Evolutionary conservation across 2,797 vertebrate species (phyloP).

Genomic region (Loriculus beryllinus): DNA sequence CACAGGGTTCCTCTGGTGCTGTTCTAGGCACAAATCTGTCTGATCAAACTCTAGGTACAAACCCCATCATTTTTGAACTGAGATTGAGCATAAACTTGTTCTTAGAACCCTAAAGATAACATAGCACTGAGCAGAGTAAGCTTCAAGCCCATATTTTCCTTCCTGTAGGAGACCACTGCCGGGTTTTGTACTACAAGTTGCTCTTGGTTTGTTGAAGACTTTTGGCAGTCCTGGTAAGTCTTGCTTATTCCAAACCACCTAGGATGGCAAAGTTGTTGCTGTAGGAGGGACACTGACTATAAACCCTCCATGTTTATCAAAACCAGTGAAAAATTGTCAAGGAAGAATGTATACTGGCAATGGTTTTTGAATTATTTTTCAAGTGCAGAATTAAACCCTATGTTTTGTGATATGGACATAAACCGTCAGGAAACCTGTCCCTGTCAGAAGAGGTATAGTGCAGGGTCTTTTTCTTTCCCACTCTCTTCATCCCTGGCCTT

Average conservation of each 20-base stretch:
- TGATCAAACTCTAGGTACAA: background rate
- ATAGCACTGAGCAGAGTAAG: background rate
- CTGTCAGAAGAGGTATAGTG: background rate
- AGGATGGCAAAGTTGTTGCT: background rate
- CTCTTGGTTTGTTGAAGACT: background rate
- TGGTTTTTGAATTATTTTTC: background rate
- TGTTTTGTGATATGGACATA: background rate
- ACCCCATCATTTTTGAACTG: background rate
- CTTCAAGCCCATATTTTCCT: background rate
- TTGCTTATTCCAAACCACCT: background rate
- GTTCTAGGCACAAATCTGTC: no score
- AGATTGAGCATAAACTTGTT: accelerated
- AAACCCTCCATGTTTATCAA: background rate
- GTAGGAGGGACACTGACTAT: background rate
- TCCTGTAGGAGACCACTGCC: background rate
- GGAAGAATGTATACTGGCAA: background rate
- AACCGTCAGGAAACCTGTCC: background rate
- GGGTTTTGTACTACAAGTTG: background rate
- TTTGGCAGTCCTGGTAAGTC: background rate
- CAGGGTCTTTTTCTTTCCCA: background rate
- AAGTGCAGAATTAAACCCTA: background rate
- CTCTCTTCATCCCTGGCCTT: background rate
- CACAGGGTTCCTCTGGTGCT: background rate
- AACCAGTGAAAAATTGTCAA: background rate
- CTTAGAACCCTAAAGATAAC: background rate